phyloP scores from a whole-genome alignment of 2,797 vertebrate genomes.

The Acipenser oxyrinchus region DNA sequence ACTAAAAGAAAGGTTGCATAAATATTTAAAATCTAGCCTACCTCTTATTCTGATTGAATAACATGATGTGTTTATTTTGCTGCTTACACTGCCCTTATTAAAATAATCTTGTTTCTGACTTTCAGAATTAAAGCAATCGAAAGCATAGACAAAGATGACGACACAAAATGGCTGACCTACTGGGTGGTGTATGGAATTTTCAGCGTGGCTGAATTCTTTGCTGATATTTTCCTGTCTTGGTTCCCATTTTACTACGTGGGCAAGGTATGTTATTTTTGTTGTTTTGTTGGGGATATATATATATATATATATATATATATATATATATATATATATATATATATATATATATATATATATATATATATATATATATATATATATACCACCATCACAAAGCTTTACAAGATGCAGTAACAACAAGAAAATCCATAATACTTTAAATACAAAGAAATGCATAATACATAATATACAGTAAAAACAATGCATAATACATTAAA shows the following conservation, averaged over 20 bases:
- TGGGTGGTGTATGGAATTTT: conserved; percentile 97
- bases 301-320: no score
- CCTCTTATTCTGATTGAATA: not conserved
- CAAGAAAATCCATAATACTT: no score
- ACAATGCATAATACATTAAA: no score
- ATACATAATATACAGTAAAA: no score
- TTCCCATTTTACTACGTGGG: conserved; percentile 95
- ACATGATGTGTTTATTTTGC: conserved; percentile 5
- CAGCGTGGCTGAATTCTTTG: conserved; percentile 91
- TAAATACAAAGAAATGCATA: no score
- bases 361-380: no score
- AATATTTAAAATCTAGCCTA: not conserved
- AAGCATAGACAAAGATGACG: conserved; percentile 88
- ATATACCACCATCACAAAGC: no score
- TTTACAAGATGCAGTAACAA: no score
- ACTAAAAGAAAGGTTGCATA: not conserved
- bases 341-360: no score
- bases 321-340: no score
- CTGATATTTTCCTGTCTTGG: conserved; percentile 94
- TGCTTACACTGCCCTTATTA: not conserved
- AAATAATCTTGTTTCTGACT: conserved; percentile 27
- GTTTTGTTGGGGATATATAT: no score
- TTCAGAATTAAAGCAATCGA: conserved; percentile 96
- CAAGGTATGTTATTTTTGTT: conserved; percentile 64
- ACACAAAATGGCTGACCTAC: conserved; percentile 96